phyloP scores from a whole-genome alignment of 2,113 vertebrate genomes.

The Syngnathus scovelli region DNA sequence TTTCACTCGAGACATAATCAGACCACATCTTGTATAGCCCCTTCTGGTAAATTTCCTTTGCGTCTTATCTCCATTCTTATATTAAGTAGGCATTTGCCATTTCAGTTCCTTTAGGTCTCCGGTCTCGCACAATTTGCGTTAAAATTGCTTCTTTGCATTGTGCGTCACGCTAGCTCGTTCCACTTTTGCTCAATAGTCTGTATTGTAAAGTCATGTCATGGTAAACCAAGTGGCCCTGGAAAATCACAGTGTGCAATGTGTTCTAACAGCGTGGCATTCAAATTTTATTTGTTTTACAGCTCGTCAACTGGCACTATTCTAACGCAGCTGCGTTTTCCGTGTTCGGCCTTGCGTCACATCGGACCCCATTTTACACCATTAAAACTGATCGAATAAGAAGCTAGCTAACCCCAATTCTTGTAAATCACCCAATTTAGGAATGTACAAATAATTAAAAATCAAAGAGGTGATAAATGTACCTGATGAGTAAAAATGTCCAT shows the following conservation, averaged over 20 bases:
- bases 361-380: constrained; percentile 1
- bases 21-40: neutral
- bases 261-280: constrained; percentile 16
- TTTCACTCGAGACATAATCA: neutral
- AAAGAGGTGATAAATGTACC: too few species aligned
- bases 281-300: constrained; percentile 30
- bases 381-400: too few species aligned
- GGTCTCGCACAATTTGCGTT: neutral
- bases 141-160: neutral
- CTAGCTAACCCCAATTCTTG: neutral
- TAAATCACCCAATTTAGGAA: constrained; percentile 27
- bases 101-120: neutral
- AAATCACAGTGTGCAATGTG: neutral
- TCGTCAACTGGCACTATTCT: constrained; percentile 21
- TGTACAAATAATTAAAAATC: too few species aligned
- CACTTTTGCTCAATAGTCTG: neutral
- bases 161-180: neutral
- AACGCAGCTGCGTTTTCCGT: constrained; percentile 37
- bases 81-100: neutral
- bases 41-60: neutral
- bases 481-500: too few species aligned
- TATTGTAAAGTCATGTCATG: neutral
- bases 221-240: neutral
- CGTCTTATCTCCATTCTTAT: neutral
- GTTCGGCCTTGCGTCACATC: constrained; percentile 30